phyloP scores from a whole-genome alignment of 92 coral and sea anemone species.

The Palythoa grandis region DNA sequence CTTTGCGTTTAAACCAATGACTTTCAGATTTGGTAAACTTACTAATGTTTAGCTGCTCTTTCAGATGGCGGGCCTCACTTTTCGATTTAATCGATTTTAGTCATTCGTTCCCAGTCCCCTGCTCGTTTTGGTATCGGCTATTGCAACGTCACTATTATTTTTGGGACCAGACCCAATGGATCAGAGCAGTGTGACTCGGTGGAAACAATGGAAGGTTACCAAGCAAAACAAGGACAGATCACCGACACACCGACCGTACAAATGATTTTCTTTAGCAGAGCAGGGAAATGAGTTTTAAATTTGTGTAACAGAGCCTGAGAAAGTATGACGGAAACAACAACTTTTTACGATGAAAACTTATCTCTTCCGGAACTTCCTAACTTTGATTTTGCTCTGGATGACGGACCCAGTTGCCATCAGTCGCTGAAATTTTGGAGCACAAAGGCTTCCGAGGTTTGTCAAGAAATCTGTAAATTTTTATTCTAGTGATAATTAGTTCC shows the following conservation, averaged over 20 bases:
- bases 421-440: slow-evolving; percentile 92
- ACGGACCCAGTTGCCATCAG: slow-evolving; percentile 88
- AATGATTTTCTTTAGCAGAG: not conserved
- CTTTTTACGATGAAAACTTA: slow-evolving; percentile 81
- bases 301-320: not conserved
- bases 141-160: too few species aligned
- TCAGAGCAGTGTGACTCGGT: too few species aligned
- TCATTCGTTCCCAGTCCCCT: too few species aligned
- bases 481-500: too few species aligned
- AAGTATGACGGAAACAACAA: slow-evolving; percentile 49
- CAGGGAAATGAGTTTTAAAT: not conserved
- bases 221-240: not conserved
- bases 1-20: too few species aligned
- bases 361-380: slow-evolving; percentile 81
- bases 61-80: too few species aligned
- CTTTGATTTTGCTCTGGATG: slow-evolving; percentile 86
- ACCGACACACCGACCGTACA: not conserved
- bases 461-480: not conserved
- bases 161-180: too few species aligned
- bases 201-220: not conserved
- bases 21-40: too few species aligned
- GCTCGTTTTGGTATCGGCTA: too few species aligned
- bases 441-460: slow-evolving; percentile 86
- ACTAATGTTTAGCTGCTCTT: too few species aligned
- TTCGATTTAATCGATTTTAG: too few species aligned